These are phyloP conservation scores for Phrynocephalus versicolor DNA, from an alignment of 2,113 vertebrate species.

Conservation along the genomic window DNA sequence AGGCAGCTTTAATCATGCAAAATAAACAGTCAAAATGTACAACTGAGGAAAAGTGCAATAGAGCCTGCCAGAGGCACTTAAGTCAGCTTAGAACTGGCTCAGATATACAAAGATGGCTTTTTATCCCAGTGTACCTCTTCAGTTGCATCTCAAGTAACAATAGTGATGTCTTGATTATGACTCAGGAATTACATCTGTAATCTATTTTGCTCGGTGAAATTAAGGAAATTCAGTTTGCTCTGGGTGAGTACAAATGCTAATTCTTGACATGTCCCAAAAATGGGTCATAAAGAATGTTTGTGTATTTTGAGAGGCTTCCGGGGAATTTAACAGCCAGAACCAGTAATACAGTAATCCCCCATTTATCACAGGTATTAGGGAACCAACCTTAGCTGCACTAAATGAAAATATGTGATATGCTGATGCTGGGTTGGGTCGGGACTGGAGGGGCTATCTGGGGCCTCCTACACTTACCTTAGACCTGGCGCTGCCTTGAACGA, in stretches of 20 bases:
- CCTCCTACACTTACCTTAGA: too few species aligned
- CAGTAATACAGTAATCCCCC: too few species aligned
- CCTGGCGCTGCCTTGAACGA: too few species aligned
- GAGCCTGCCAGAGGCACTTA: slow-evolving; percentile 44
- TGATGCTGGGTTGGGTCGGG: too few species aligned
- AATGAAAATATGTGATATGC: too few species aligned
- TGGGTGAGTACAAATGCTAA: not conserved
- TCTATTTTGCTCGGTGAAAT: slow-evolving; percentile 20
- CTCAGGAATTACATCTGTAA: slow-evolving; percentile 40
- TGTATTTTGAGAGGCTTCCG: not conserved
- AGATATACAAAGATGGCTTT: slow-evolving; percentile 48
- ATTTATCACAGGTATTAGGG: too few species aligned
- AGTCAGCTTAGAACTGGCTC: slow-evolving; percentile 49
- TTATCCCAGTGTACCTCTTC: slow-evolving; percentile 32
- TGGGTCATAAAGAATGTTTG: not conserved
- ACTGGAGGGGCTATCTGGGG: too few species aligned
- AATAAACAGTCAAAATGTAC: slow-evolving; percentile 41
- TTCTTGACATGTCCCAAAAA: slow-evolving; percentile 20
- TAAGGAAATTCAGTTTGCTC: slow-evolving; percentile 43
- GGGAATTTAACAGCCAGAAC: not conserved
- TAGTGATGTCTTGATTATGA: slow-evolving; percentile 29
- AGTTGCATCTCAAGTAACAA: slow-evolving; percentile 43
- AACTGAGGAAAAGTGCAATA: not conserved
- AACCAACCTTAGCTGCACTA: too few species aligned
- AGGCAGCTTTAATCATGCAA: slow-evolving; percentile 37